Base-by-base conservation (phyloP, 2,113 vertebrate genomes). In the Danionella cerebrum region DNA sequence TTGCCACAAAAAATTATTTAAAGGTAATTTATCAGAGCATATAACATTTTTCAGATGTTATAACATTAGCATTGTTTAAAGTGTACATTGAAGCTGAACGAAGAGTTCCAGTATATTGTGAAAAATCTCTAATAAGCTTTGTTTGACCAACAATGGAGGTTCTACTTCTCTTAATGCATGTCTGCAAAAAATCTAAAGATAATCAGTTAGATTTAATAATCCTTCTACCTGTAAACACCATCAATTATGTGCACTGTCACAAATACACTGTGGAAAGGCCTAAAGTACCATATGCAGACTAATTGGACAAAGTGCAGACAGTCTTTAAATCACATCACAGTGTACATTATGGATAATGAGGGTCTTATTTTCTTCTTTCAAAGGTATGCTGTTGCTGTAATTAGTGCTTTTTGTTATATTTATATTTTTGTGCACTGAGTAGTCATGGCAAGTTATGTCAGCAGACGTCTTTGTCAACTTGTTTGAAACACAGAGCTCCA, bases 281-380 rank as follows among this genome's bases (percentile, higher is more conserved):
- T 50, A 50, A 6, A 36, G 47, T 12, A 57, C 51, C 62, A 69
- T 41, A 64, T 27, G 67, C 70, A 69, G 35, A 13, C 77, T 86
- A 85, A 86, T 80, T 84, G 70, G 79, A 80, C 65, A 73, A 64
- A 79, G 42, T 52, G 73, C 69, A 75, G 67, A 79, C 76, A 69
- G 72, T 73, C 65, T 79, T 71, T 80, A 85, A 85, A 86, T 87
- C 82, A 80, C 76, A 85, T 84, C 60, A 82, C 48, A 70, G 75
- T 66, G 63, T 76, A 80, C 45, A 51, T 39, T 53, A 76, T 41
- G 55, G 69, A 75, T 83, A 83, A 85, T 84, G 53, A 80, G 75
- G 68, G 71, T 72, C 70, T 70, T 70, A 79, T 79, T 60, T 45
- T 70, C 50, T 53, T 73, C 67, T 72, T 64, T 78, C 69, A 81